Base-by-base conservation (phyloP, 2,113 vertebrate species). In the Mustela nigripes region DNA sequence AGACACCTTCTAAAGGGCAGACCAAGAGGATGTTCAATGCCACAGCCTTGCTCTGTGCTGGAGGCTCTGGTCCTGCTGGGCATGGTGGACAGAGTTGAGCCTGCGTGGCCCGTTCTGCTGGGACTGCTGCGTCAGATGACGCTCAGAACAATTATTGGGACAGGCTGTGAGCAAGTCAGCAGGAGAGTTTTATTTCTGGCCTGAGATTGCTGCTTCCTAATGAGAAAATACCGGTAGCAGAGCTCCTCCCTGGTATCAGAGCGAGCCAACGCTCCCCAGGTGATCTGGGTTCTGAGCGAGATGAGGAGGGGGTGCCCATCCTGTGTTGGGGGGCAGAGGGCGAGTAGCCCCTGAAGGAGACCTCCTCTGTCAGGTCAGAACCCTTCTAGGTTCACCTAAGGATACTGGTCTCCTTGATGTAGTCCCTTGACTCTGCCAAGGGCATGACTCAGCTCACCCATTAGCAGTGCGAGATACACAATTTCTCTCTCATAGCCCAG, bases 151-250 rank as follows among this genome's bases (percentile, higher is more conserved):
- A 45, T 85, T 78, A 63, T 2, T 86, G 79, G 94, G 74, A 86
- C 67, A 71, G 86, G 67, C 73, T 87, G 73, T 67, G 83, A 94
- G 86, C 90, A 78, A 86, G 91, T 92, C 93, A 94, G 91, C 78
- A 79, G 92, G 50, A 8, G 33, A 63, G n/a, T 82, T 65, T 85
- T 82, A 87, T 67, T 85, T 89, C 79, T 85, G 50, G 48, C 53
- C 92, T 93, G 65, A 96, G 67, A 56, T 4, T 81, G 93, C 63
- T 84, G 81, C 80, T 93, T 95, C 81, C 84, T 69, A 22, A 42
- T 63, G 50, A 78, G 91, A 93, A 81, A 60, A 89, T 39, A 58
- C 2, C 78, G 24, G 31, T 36, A 78, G 45, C 7, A 36, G 82
- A 82, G 80, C 63, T 85, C 48, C 33, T 18, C 22, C 56, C 50